These are phyloP conservation scores for Philotrypesis tridentata DNA, from an alignment of 1,140 invertebrate genomes.

Conservation along the genomic window DNA sequence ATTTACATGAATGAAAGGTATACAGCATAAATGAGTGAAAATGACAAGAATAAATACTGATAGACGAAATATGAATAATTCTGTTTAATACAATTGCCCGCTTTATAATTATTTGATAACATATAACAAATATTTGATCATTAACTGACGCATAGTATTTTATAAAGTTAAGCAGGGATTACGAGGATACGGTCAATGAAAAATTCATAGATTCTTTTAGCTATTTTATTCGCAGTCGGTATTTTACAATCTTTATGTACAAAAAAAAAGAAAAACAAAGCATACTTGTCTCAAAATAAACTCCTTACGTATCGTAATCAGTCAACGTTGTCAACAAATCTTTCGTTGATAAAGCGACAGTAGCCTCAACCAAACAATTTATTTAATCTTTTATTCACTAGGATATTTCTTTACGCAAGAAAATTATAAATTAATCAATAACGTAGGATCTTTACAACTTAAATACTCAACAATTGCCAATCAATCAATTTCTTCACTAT, in stretches of 20 bases:
- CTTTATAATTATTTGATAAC: too few relatives aligned
- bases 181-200: background rate
- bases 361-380: background rate
- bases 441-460: background rate
- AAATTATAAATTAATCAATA: too few relatives aligned
- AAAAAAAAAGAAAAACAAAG: background rate
- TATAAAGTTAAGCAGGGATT: background rate
- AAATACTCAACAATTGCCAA: background rate
- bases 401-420: background rate
- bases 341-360: background rate
- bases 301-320: constrained; percentile 15
- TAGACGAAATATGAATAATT: too few relatives aligned
- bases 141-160: background rate
- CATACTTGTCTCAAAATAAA: background rate
- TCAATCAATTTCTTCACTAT: background rate
- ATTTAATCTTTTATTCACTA: background rate
- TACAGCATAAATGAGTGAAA: too few relatives aligned
- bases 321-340: constrained; percentile 9
- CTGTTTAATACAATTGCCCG: too few relatives aligned
- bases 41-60: too few relatives aligned
- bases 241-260: constrained; percentile 15
- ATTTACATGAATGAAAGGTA: too few relatives aligned
- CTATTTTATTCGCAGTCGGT: constrained; percentile 7
- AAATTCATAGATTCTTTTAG: background rate
- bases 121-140: too few relatives aligned